Evolutionary conservation across 2,113 vertebrate genomes (phyloP), one percentile per base, ranked within the genome.

Genomic region (Echinops telfairi): DNA sequence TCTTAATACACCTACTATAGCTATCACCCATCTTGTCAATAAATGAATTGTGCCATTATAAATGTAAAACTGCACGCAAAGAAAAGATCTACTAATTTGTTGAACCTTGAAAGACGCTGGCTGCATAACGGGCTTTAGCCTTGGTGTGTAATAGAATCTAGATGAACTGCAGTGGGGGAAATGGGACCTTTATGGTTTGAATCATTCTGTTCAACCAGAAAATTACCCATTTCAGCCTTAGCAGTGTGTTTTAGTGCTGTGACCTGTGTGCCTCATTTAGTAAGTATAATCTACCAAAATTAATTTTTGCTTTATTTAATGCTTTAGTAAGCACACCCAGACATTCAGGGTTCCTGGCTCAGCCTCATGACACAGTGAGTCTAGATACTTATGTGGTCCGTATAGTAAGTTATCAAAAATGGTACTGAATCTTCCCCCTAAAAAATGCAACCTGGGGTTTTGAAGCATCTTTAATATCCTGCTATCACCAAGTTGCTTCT

Each of bases 181-280:
- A 86, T 7, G 3, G 38, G 16, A 78, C 88, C 60, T 79, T 86
- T 79, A 25, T 66, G 70, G 36, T 53, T 62, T 14, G 8, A 62
- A 60, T 84, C 29, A 60, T 75, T 90, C 90, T 68, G 60, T 83
- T 40, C 36, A 93, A 40, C 10, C 40, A 62, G 83, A 88, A 85
- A 92, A 73, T 73, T 89, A 62, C 27, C 25, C 83, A 15, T 91
- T 87, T 58, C 82, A 83, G 17, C 58, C 3, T 57, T 17, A 22
- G 9, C 38, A 58, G 47, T 17, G 6, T 25, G 2, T n/a, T 75
- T 83, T 68, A 62, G 11, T 77, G 19, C 8, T 68, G 31, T 86
- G 77, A 66, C 36, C 6, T 17, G n/a, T 27, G 31, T 73, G 88
- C 6, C 29, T 87, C 62, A n/a, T 81, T 73, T 25, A 81, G 10